A percentile compares a stretch with the other conserved stretches of the same genome.
Conservation (phyloP, 2,113 vertebrate genomes). For the Ciconia boyciana region DNA sequence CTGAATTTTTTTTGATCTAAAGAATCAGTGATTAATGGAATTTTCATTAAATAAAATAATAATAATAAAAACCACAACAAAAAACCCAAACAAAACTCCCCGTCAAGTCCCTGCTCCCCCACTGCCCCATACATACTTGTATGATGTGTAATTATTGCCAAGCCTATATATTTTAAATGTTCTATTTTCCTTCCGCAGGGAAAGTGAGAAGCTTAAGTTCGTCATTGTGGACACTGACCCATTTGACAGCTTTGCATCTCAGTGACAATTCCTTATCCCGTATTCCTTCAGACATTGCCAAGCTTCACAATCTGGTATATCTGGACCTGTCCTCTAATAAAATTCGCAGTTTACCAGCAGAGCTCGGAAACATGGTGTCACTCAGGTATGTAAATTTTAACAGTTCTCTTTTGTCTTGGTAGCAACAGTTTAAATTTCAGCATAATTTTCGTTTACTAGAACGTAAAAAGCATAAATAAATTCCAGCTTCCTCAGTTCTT, state of each 20-base stretch:
- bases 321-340: conserved; percentile 98
- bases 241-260: conserved; percentile 97
- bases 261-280: conserved; percentile 97
- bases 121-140: accelerated
- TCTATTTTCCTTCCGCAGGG: conserved; percentile 68
- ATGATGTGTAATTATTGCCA: not conserved
- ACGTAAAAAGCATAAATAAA: not conserved
- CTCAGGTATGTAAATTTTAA: conserved; percentile 82
- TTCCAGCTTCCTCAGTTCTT: not conserved
- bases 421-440: not conserved
- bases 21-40: not conserved
- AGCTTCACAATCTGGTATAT: conserved; percentile 98
- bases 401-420: not conserved
- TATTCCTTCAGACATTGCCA: conserved; percentile 99
- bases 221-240: conserved; percentile 94
- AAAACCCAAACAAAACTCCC: accelerated
- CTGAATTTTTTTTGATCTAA: not conserved
- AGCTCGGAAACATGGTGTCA: conserved; percentile 99
- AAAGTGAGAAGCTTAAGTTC: conserved; percentile 95
- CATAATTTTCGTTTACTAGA: not conserved
- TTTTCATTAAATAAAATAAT: not conserved
- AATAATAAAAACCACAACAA: not conserved
- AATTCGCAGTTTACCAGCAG: conserved; percentile 97
- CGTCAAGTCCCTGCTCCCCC: not conserved
- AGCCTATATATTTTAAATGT: not conserved